These are phyloP conservation scores for Eclectus roratus DNA, from an alignment of 2,113 vertebrate genomes.

Conservation along the genomic window DNA sequence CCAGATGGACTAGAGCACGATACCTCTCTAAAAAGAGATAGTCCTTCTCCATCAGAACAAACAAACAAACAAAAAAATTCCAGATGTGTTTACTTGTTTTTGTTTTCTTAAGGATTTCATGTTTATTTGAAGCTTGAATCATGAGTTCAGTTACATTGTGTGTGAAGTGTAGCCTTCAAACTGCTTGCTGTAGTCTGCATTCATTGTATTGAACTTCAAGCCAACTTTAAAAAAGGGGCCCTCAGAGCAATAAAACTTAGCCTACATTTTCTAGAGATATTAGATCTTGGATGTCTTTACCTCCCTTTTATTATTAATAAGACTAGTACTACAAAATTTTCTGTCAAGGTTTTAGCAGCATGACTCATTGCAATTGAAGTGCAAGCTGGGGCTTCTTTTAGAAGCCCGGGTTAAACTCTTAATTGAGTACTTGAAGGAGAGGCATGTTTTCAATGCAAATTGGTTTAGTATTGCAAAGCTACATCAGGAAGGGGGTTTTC, in stretches of 20 bases:
- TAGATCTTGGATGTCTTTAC: not conserved
- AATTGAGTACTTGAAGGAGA: not conserved
- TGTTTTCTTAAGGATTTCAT: not conserved
- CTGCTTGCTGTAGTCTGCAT: not conserved
- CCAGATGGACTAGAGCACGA: not conserved
- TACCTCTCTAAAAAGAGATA: not conserved
- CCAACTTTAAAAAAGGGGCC: not conserved
- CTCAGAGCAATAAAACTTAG: not conserved
- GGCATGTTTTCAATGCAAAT: not conserved
- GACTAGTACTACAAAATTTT: not conserved
- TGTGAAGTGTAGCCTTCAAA: not conserved
- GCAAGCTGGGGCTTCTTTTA: not conserved
- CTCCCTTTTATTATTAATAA: not conserved
- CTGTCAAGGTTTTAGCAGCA: not conserved
- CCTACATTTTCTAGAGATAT: fast-evolving
- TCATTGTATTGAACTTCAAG: not conserved
- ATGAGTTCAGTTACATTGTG: not conserved
- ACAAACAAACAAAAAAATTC: not conserved
- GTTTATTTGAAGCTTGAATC: not conserved
- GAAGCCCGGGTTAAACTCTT: not conserved
- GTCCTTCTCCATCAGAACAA: not conserved
- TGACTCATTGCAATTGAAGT: not conserved
- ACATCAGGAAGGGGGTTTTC: not conserved
- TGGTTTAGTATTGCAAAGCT: constrained; percentile 2
- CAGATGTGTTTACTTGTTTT: not conserved